A percentile compares a stretch with the other conserved stretches of the same genome.
Conservation (phyloP, 2,113 vertebrate genomes). For the Alexandromys fortis region DNA sequence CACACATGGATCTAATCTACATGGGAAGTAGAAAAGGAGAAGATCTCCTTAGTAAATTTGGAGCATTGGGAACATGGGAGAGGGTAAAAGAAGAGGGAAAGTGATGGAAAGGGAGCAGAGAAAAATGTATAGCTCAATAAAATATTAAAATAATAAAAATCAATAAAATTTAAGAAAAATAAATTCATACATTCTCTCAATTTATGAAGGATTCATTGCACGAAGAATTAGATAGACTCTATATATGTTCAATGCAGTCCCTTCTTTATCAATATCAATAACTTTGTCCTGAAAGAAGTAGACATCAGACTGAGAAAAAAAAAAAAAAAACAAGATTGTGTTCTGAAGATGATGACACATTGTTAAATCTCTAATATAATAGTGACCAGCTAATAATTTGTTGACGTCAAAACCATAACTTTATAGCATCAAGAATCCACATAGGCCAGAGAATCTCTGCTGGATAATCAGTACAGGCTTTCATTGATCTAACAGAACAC, state of each 20-base stretch:
- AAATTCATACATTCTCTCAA: conserved; percentile 47
- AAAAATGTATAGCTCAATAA: too few relatives aligned
- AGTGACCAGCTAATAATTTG: conserved; percentile 66
- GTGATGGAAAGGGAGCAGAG: too few relatives aligned
- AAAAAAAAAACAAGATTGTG: conserved; percentile 62
- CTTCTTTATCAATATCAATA: conserved; percentile 59
- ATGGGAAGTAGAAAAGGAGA: too few relatives aligned
- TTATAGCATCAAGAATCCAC: conserved; percentile 25
- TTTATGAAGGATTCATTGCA: conserved; percentile 37
- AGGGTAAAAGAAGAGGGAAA: too few relatives aligned
- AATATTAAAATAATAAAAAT: too few relatives aligned
- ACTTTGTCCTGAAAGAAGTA: conserved; percentile 53
- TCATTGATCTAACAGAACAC: conserved; percentile 13
- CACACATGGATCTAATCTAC: too few relatives aligned
- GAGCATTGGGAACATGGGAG: too few relatives aligned
- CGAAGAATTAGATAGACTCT: not conserved
- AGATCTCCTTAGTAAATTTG: too few relatives aligned
- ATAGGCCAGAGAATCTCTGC: not conserved
- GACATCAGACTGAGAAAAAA: conserved; percentile 51
- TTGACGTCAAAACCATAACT: not conserved
- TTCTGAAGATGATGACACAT: conserved; percentile 46
- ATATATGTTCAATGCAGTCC: conserved; percentile 37
- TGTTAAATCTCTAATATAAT: conserved; percentile 60
- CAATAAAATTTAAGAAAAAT: too few relatives aligned
- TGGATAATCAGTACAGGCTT: not conserved